Evolutionary conservation across 2,113 vertebrate species (phyloP), one percentile per base, ranked within the genome.

Genomic region (Eulacestoma nigropectus): DNA sequence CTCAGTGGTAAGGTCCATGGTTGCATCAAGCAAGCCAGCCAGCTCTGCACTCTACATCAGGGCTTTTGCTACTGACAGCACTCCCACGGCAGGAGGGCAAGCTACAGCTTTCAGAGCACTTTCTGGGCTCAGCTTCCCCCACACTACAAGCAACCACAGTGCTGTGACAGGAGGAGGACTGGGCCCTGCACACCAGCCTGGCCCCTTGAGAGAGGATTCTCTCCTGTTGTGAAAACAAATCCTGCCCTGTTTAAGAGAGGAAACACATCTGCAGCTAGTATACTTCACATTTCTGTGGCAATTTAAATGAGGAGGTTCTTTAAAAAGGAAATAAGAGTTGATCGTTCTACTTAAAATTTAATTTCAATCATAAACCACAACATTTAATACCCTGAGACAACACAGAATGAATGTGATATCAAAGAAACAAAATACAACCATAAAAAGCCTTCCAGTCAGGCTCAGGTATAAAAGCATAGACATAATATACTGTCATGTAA

Each of bases 81-180:
- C 15, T 44, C 11, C 15, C 16, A 5, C 7, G 7, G 26, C 10
- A 87, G 25, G 16, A 74, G 44, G 30, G 25, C 4, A 37, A 69
- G 13, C 30, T 25, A 4, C 0, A 0, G 33, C 32, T 63, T 55
- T 27, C 39, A 53, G 30, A 57, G 20, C 15, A 21, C 5, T 39
- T 18, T 11, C n/a, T 44, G 23, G 49, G 49, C 33, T 87, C 77
- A 64, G 44, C 62, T 46, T 50, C 60, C 35, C 30, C 22, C 41
- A 14, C 2, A 3, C 32, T 30, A 32, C 20, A 49, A 42, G 25
- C 16, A 44, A 41, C 13, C 3, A 2, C 39, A 35, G n/a, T 0
- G 0, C 39, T 72, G 46, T 1, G 5, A 52, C 19, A 37, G 26
- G 21, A 70, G 10, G 3, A 13, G 19, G 3, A 41, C 19, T 25